These are phyloP conservation scores for Hapalemur alaotrensis DNA, from an alignment of 2,797 vertebrate species.

Conservation along the genomic window DNA sequence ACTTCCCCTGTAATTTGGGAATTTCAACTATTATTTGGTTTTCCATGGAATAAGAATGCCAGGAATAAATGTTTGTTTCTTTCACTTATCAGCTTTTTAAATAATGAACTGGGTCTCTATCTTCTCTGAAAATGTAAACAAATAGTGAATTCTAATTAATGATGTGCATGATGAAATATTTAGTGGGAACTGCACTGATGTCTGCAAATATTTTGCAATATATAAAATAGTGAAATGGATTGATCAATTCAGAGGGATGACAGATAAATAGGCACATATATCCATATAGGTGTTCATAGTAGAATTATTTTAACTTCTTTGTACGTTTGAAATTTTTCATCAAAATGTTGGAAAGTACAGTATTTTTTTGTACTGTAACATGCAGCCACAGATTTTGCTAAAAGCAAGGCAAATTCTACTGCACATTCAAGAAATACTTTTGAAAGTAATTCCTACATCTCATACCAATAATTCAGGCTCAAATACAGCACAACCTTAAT, in stretches of 20 bases:
- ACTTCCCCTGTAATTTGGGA: not conserved
- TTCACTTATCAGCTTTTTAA: not conserved
- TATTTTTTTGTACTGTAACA: not conserved
- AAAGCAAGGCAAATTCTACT: not conserved
- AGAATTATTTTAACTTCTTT: not conserved
- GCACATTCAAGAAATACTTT: not conserved
- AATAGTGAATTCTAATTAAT: not conserved
- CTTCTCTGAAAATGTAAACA: not conserved
- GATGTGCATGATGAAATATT: not conserved
- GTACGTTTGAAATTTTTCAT: not conserved
- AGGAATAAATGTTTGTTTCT: not conserved
- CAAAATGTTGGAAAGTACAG: not conserved
- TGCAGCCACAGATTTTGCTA: not conserved
- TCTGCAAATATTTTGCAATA: not conserved
- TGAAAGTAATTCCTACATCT: not conserved
- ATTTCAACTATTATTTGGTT: not conserved
- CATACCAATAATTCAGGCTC: not conserved
- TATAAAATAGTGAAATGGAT: not conserved
- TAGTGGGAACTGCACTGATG: not conserved
- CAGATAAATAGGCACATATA: not conserved
- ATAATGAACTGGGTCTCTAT: not conserved
- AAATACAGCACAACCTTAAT: not conserved
- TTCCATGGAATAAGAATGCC: not conserved
- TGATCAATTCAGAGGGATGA: not conserved
- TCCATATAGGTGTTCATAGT: not conserved